These are phyloP conservation scores for Hormiphora californensis DNA, from an alignment of 37 sponge, comb jelly and placozoan genomes.

Conservation along the genomic window DNA sequence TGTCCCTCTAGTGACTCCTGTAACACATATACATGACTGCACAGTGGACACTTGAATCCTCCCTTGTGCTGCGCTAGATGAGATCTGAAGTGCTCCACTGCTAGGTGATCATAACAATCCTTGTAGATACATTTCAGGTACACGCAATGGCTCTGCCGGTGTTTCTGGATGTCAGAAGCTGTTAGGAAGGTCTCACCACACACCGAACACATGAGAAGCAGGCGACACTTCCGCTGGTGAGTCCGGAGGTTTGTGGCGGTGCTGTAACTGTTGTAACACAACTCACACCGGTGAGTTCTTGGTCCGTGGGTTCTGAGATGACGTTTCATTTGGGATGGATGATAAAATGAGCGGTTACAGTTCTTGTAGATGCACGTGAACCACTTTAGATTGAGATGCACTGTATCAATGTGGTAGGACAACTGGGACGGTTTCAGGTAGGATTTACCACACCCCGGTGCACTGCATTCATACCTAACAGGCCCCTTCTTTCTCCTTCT, in stretches of 20 bases:
- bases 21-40: neutral
- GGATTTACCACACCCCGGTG: neutral
- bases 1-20: neutral
- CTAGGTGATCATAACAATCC: slow-evolving; percentile 2
- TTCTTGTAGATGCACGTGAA: slow-evolving; percentile 46
- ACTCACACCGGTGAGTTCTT: neutral
- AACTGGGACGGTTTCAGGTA: neutral
- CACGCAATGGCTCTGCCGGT: slow-evolving; percentile 6
- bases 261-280: slow-evolving; percentile 16
- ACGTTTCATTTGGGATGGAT: slow-evolving; percentile 1
- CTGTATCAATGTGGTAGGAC: slow-evolving; percentile 11
- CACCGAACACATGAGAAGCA: slow-evolving; percentile 4
- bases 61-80: neutral
- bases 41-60: neutral
- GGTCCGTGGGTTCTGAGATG: slow-evolving; percentile 28
- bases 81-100: neutral
- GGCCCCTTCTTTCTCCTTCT: neutral
- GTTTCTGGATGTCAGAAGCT: slow-evolving; percentile 4
- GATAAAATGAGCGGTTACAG: slow-evolving; percentile 6
- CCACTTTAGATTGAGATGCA: slow-evolving; percentile 10
- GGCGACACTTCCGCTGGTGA: slow-evolving; percentile 33
- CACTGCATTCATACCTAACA: neutral
- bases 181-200: slow-evolving; percentile 4
- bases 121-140: slow-evolving; percentile 37
- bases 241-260: neutral